Evolutionary conservation across 1,140 invertebrate species (phyloP).

Genomic region (Drosophila nigromelanica): DNA sequence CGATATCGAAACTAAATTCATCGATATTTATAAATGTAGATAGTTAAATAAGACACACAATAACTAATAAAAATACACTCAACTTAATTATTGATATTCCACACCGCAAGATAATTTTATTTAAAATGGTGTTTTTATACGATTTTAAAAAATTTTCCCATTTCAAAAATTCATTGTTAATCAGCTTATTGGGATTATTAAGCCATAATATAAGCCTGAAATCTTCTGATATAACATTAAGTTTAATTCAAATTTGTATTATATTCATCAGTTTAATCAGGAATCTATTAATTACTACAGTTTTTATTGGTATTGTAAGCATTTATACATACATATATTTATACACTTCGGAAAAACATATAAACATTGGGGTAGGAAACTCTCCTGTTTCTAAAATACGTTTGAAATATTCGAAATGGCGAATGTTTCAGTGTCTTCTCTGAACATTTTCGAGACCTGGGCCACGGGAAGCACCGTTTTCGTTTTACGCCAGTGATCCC

Average conservation of each 20-base stretch:
- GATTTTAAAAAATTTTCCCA: too few relatives aligned
- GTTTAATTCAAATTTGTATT: background rate
- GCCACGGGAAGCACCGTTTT: constrained; percentile 70
- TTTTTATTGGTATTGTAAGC: constrained; percentile 5
- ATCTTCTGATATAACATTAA: too few relatives aligned
- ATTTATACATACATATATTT: constrained; percentile 11
- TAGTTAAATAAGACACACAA: too few relatives aligned
- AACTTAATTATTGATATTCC: too few relatives aligned
- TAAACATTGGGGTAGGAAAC: constrained; percentile 18
- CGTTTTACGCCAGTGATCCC: constrained; percentile 77
- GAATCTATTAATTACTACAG: background rate
- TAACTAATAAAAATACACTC: too few relatives aligned
- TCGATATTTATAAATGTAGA: too few relatives aligned
- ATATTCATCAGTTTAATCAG: constrained; percentile 3
- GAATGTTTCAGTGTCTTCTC: constrained; percentile 58
- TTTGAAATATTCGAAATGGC: constrained; percentile 61
- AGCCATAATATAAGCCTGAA: too few relatives aligned
- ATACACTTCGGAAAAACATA: constrained; percentile 9
- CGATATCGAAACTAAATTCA: too few relatives aligned
- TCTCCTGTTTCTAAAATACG: constrained; percentile 18
- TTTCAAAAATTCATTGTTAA: too few relatives aligned
- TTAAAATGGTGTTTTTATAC: too few relatives aligned
- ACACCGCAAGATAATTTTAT: too few relatives aligned
- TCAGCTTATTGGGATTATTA: too few relatives aligned
- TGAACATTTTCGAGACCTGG: constrained; percentile 71